Base-by-base conservation (phyloP, 2,888 invertebrate species). In the Metallyticus violacea region DNA sequence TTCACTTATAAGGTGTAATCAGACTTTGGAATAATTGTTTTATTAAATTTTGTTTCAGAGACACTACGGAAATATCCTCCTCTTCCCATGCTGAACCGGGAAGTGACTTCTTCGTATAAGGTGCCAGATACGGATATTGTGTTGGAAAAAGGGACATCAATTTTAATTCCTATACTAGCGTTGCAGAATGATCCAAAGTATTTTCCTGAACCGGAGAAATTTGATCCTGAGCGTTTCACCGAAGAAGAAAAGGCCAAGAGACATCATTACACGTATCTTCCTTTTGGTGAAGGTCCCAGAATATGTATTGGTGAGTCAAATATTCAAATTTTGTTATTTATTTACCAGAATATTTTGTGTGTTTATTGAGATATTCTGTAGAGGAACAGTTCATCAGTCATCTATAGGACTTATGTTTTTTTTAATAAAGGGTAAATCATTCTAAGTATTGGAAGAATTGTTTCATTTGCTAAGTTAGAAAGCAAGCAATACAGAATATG, bases 41-140 rank as follows among this genome's bases (percentile, higher is more conserved):
- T n/a, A n/a, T n/a, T n/a, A n/a, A n/a, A n/a, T 62, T 62, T 22
- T 85, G 29, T 79, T 85, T 3, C 78, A 87, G 90, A 90, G 87
- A 89, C 89, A 4, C 88, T 90, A 27, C 87, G 90, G 22, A 87
- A 90, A 77, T 89, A 89, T 82, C 90, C 90, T 25, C 88, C 89
- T 7, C 88, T 88, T 7, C 86, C 89, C 2, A 85, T 88, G 27
- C 87, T 89, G 29, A 88, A 85, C 15, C 85, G 87, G n/a, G 79
- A 82, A 40, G 82, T 82, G 15, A 87, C 86, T 1, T 85, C 88
- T 79, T 89, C 89, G n/a, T 89, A 88, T 87, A 0, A n/a, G 78
- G n/a, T 85, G 7, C 85, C 85, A 6, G 85, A 79, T 25, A 85
- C 79, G 7, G 7, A 89, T 25, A 93, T 93, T 87, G 91, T 93